phyloP scores from a whole-genome alignment of 2,797 vertebrate species.

The Fistularia commersonii region DNA sequence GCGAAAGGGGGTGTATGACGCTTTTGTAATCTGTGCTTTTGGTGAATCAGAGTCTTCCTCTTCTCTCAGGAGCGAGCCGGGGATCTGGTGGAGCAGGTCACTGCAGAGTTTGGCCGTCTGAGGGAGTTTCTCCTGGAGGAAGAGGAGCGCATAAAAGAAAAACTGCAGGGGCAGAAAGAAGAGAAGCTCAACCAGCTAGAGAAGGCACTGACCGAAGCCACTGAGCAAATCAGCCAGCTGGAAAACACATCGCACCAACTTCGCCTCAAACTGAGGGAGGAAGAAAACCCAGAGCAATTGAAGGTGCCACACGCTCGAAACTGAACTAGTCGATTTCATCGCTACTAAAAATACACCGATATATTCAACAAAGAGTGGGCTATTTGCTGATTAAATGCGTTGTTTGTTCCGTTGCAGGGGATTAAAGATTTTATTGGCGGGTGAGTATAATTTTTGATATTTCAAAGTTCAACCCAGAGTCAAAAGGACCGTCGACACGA shows the following conservation, averaged over 20 bases:
- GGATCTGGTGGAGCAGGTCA: conserved; percentile 61
- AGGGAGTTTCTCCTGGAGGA: conserved; percentile 64
- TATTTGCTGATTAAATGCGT: conserved; percentile 14
- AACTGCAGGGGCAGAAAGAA: conserved; percentile 61
- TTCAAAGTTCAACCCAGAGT: not conserved
- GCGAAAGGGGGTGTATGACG: not conserved
- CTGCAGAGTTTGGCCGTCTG: conserved; percentile 57
- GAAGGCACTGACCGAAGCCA: conserved; percentile 56
- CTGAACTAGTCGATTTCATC: conserved; percentile 14
- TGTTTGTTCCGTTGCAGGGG: conserved; percentile 58
- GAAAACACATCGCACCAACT: conserved; percentile 53
- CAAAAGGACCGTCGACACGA: too few relatives aligned
- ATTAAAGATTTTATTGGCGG: conserved; percentile 73
- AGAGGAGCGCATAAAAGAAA: conserved; percentile 62
- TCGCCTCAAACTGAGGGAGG: conserved; percentile 55
- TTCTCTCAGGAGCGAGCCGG: conserved; percentile 51
- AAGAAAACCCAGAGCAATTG: conserved; percentile 69
- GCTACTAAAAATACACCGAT: too few relatives aligned
- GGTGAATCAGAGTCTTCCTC: conserved; percentile 2
- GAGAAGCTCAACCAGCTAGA: conserved; percentile 63
- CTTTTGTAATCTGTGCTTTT: too few relatives aligned
- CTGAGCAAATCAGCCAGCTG: conserved; percentile 64
- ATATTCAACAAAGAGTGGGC: too few relatives aligned
- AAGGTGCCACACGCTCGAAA: conserved; percentile 32
- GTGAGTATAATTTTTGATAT: conserved; percentile 44